phyloP scores from a whole-genome alignment of 1,140 invertebrate genomes.

The Papilio xuthus region DNA sequence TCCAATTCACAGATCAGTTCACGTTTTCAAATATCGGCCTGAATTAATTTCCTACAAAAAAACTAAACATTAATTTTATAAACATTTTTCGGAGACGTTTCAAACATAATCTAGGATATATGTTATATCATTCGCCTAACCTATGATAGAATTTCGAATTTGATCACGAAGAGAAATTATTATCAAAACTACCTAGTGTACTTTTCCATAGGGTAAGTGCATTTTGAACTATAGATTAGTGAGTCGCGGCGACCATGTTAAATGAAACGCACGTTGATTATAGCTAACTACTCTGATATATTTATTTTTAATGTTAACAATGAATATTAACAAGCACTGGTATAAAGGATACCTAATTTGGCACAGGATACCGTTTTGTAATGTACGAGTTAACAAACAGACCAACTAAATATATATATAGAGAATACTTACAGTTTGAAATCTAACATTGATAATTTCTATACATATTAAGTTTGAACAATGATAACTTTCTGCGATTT shows the following conservation, averaged over 20 bases:
- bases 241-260: slow-evolving; percentile 70
- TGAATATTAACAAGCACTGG: slow-evolving; percentile 69
- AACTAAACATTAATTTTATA: slow-evolving; percentile 57
- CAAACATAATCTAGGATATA: slow-evolving; percentile 61
- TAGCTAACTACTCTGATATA: slow-evolving; percentile 73
- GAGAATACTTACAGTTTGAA: slow-evolving; percentile 15
- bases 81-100: slow-evolving; percentile 47
- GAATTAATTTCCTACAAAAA: slow-evolving; percentile 55
- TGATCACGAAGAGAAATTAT: slow-evolving; percentile 80
- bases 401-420: slow-evolving; percentile 8
- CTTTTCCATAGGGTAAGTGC: slow-evolving; percentile 74
- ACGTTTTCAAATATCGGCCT: slow-evolving; percentile 56
- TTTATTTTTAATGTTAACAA: slow-evolving; percentile 63
- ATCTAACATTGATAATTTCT: slow-evolving; percentile 16
- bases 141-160: slow-evolving; percentile 80
- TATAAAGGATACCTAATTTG: slow-evolving; percentile 70
- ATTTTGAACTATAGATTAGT: slow-evolving; percentile 76
- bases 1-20: slow-evolving; percentile 42
- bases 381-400: slow-evolving; percentile 36
- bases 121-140: slow-evolving; percentile 77
- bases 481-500: slow-evolving; percentile 18
- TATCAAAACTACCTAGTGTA: slow-evolving; percentile 80
- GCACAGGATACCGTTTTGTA: slow-evolving; percentile 60
- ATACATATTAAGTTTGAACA: slow-evolving; percentile 1
- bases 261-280: slow-evolving; percentile 75